These are phyloP conservation scores for Thumatha senex DNA, from an alignment of 2,888 invertebrate genomes.

Conservation along the genomic window DNA sequence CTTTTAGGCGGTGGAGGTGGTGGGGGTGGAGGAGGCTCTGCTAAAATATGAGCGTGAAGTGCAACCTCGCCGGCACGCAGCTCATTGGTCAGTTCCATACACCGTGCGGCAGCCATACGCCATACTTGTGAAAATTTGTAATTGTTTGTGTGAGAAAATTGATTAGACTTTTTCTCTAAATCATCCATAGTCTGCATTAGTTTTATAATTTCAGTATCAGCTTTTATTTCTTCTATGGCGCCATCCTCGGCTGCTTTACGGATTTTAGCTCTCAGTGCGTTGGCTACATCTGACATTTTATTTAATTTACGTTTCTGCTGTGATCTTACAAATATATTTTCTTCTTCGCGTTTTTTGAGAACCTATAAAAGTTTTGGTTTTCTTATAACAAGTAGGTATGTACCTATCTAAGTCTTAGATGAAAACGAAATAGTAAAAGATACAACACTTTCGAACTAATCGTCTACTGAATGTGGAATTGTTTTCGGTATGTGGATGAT, in stretches of 20 bases:
- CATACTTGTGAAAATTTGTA: constrained; percentile 83
- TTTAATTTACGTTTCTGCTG: constrained; percentile 91
- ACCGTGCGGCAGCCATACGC: constrained; percentile 67
- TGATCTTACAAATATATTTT: constrained; percentile 90
- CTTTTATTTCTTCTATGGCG: constrained; percentile 85
- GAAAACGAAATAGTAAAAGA: no score
- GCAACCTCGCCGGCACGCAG: constrained; percentile 66
- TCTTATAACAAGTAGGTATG: background rate
- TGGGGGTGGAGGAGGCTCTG: constrained; percentile 68
- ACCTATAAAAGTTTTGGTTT: constrained; percentile 64
- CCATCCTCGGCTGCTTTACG: constrained; percentile 86
- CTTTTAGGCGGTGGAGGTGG: constrained; percentile 59
- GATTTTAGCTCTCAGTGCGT: constrained; percentile 85
- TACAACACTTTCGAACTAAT: no score
- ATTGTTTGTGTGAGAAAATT: constrained; percentile 86
- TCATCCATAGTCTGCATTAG: constrained; percentile 87
- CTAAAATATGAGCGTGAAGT: constrained; percentile 70
- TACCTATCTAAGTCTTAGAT: no score
- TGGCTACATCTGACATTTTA: constrained; percentile 89
- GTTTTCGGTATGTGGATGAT: no score
- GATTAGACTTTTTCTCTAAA: constrained; percentile 87
- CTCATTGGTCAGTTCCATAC: constrained; percentile 48
- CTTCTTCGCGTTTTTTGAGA: constrained; percentile 93
- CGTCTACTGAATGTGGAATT: no score
- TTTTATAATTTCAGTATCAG: constrained; percentile 87